Evolutionary conservation across 2,113 vertebrate genomes (phyloP).

Genomic region (Cercocebus atys): DNA sequence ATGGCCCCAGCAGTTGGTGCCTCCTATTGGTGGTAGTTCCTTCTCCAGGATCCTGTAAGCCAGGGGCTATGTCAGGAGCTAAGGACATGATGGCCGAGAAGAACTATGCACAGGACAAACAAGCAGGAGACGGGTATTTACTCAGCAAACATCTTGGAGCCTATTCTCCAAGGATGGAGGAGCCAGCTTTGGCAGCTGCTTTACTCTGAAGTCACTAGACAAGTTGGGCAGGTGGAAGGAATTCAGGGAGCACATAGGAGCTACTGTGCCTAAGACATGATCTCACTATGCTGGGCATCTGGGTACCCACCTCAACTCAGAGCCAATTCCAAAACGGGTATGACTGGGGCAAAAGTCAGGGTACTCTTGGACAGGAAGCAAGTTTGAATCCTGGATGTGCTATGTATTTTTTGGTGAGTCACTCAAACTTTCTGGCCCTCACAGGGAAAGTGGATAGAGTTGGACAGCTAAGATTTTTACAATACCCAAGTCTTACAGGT

Average conservation of each 20-base stretch:
- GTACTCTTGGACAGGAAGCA: conserved; percentile 12
- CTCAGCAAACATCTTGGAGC: conserved; percentile 55
- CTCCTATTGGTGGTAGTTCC: background rate
- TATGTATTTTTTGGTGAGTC: background rate
- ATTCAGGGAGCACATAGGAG: conserved; percentile 67
- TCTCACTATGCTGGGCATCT: conserved; percentile 61
- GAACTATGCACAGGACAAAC: conserved; percentile 44
- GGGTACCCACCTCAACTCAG: conserved; percentile 46
- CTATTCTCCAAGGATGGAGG: conserved; percentile 30
- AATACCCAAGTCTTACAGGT: background rate
- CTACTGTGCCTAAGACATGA: conserved; percentile 74
- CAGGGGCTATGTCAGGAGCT: background rate
- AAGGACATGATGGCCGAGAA: background rate
- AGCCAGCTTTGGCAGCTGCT: conserved; percentile 59
- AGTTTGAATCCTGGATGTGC: background rate
- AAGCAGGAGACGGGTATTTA: conserved; percentile 62
- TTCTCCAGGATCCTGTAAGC: background rate
- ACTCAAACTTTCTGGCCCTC: background rate
- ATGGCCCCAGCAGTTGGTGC: background rate
- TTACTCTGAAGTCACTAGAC: conserved; percentile 68
- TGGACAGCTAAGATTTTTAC: background rate
- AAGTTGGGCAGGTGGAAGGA: conserved; percentile 75
- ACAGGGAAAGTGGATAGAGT: background rate
- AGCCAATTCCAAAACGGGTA: conserved; percentile 16
- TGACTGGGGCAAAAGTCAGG: conserved; percentile 47